Evolutionary conservation across 1,140 invertebrate genomes (phyloP).

Genomic region (Conus ventricosus): DNA sequence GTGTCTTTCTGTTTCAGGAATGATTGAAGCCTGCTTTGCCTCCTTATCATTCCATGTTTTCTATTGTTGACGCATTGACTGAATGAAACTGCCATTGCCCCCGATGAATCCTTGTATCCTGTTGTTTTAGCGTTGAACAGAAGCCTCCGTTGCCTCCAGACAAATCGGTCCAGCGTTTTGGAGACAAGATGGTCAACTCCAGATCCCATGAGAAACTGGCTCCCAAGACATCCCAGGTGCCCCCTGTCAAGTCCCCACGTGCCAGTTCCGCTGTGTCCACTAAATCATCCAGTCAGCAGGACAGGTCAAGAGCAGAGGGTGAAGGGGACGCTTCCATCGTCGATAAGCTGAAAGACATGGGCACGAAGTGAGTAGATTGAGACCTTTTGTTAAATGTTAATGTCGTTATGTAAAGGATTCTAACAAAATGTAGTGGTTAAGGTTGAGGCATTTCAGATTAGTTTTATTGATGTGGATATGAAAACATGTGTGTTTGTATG

Average conservation of each 20-base stretch:
- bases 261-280: not conserved
- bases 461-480: too few species aligned
- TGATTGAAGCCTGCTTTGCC: too few species aligned
- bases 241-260: constrained; percentile 36
- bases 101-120: too few species aligned
- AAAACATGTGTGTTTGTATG: too few species aligned
- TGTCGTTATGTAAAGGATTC: not conserved
- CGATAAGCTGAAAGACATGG: constrained; percentile 68
- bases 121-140: constrained; percentile 49
- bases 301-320: not conserved
- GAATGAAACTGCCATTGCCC: too few species aligned
- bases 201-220: constrained; percentile 29
- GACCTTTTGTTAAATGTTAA: not conserved
- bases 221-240: constrained; percentile 39
- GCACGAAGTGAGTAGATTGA: constrained; percentile 58
- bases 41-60: too few species aligned
- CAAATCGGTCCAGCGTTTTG: constrained; percentile 27
- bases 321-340: constrained; percentile 61
- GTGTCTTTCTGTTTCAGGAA: too few species aligned
- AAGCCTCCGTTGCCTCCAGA: constrained; percentile 44
- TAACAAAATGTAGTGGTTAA: too few species aligned
- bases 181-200: constrained; percentile 11
- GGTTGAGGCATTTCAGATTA: too few species aligned
- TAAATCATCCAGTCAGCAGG: not conserved
- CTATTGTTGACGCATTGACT: too few species aligned